phyloP scores from a whole-genome alignment of 64 coral and sea anemone species.

The Stichodactyla helianthus region DNA sequence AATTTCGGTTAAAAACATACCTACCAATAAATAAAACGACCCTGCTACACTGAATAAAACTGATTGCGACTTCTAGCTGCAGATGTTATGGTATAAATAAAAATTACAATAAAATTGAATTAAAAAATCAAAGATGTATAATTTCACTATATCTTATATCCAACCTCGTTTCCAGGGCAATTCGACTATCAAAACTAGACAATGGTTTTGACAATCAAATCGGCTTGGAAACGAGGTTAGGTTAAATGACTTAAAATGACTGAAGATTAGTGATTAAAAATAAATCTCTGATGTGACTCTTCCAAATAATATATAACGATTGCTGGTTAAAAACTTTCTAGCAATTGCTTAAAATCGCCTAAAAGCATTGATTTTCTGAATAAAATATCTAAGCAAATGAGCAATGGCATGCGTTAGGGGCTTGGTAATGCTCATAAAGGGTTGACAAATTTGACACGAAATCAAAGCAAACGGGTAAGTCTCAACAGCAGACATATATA shows the following conservation, averaged over 20 bases:
- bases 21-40: conserved; percentile 24
- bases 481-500: conserved; percentile 6
- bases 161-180: neutral
- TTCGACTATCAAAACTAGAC: too few species aligned
- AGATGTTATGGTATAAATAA: neutral
- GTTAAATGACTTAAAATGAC: neutral
- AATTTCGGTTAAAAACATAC: conserved; percentile 21
- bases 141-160: neutral
- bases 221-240: neutral
- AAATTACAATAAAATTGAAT: conserved; percentile 7
- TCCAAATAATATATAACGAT: neutral
- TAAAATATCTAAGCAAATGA: conserved; percentile 23
- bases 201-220: neutral
- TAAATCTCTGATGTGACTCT: conserved; percentile 2
- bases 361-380: neutral
- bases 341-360: conserved; percentile 17
- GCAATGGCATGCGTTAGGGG: conserved; percentile 3
- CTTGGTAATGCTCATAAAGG: neutral
- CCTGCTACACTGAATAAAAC: conserved; percentile 11
- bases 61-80: conserved; percentile 1
- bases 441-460: neutral
- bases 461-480: conserved; percentile 1
- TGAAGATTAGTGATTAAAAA: neutral
- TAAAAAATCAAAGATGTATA: neutral
- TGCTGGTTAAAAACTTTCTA: neutral